A percentile compares a stretch with the other conserved stretches of the same genome.
These are phyloP conservation scores for Scarus forsteni DNA, from an alignment of 2,797 vertebrate species.

Conservation along the genomic window DNA sequence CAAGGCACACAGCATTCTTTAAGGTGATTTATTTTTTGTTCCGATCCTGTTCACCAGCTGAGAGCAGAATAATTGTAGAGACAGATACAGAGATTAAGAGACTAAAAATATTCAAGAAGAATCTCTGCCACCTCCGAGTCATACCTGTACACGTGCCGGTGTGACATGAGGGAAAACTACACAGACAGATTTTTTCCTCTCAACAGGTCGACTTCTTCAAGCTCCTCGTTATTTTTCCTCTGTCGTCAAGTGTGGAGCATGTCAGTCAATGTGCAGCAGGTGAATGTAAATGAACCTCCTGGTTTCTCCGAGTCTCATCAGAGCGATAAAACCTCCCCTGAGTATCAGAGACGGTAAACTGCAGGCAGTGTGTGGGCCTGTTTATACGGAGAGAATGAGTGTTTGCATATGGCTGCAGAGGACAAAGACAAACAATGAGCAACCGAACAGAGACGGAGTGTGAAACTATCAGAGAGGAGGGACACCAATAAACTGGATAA, in stretches of 20 bases:
- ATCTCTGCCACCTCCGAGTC: constrained; percentile 24
- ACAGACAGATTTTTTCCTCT: constrained; percentile 18
- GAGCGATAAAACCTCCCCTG: constrained; percentile 18
- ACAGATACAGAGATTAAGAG: constrained; percentile 14
- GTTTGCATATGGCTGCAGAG: constrained; percentile 22
- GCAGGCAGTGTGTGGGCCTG: constrained; percentile 20
- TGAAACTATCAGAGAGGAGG: background rate
- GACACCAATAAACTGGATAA: constrained; percentile 6
- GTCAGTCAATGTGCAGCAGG: constrained; percentile 13
- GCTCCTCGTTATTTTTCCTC: constrained; percentile 1
- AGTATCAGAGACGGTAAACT: constrained; percentile 28
- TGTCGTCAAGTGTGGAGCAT: background rate
- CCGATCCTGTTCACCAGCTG: constrained; percentile 23
- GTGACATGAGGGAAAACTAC: constrained; percentile 4
- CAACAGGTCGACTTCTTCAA: constrained; percentile 16
- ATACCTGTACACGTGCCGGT: constrained; percentile 32
- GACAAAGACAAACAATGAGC: constrained; percentile 38
- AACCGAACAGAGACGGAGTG: constrained; percentile 6
- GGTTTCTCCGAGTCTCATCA: constrained; percentile 20
- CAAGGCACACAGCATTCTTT: constrained; percentile 23
- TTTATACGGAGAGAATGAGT: constrained; percentile 16
- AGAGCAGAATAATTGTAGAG: constrained; percentile 23
- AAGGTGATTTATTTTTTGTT: constrained; percentile 53
- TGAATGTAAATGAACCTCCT: constrained; percentile 34
- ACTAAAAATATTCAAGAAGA: constrained; percentile 11